phyloP scores from a whole-genome alignment of 1,140 invertebrate species.

The Drosophila eugracilis region DNA sequence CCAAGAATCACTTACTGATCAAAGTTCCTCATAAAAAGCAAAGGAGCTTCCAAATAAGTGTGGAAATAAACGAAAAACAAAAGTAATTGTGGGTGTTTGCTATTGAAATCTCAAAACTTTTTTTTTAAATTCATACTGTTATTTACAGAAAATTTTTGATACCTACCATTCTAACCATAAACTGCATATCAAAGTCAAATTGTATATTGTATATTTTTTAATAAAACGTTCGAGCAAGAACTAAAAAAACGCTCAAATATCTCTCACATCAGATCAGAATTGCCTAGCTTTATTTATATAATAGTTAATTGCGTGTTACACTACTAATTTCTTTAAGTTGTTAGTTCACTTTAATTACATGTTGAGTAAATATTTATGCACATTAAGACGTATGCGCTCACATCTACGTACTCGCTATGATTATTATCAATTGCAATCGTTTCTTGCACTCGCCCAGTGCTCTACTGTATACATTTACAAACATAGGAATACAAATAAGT shows the following conservation, averaged over 20 bases:
- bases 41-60: background rate
- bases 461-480: constrained; percentile 46
- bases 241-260: constrained; percentile 59
- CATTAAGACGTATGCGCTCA: constrained; percentile 52
- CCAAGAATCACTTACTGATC: background rate
- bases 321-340: constrained; percentile 77
- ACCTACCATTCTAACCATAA: background rate
- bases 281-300: constrained; percentile 76
- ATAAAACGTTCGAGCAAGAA: constrained; percentile 62
- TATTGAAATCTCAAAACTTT: background rate
- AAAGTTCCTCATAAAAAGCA: background rate
- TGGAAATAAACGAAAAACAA: background rate
- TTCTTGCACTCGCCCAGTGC: constrained; percentile 41
- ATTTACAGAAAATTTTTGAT: background rate
- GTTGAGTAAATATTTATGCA: constrained; percentile 75
- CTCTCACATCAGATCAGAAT: constrained; percentile 67
- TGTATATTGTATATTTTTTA: constrained; percentile 63
- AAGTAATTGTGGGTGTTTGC: background rate
- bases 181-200: constrained; percentile 50
- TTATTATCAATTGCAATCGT: constrained; percentile 76
- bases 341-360: constrained; percentile 74
- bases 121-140: no score
- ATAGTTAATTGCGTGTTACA: constrained; percentile 76
- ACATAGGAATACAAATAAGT: constrained; percentile 37
- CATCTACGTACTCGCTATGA: constrained; percentile 58